Evolutionary conservation across 2,888 invertebrate species (phyloP).

Genomic region (Sepiola atlantica): DNA sequence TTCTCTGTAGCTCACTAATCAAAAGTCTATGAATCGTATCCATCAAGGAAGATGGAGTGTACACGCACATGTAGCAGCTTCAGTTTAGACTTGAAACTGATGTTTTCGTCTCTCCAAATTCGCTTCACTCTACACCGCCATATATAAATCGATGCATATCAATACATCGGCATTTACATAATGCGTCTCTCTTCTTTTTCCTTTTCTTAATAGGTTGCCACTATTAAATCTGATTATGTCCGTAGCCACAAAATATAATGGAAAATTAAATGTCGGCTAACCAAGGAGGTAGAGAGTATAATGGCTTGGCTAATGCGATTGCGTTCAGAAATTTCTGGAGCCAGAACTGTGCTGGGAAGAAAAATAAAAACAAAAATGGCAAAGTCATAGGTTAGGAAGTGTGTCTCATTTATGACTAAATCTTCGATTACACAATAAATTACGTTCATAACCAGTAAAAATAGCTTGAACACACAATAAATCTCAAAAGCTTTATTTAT

Average conservation of each 20-base stretch:
- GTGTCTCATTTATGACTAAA: neutral
- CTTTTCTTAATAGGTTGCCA: neutral
- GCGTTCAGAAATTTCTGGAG: neutral
- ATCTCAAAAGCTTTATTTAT: neutral
- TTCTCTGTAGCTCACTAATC: too few relatives aligned
- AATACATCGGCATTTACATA: too few relatives aligned
- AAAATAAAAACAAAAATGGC: too few relatives aligned
- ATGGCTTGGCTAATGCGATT: neutral
- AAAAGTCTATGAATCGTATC: too few relatives aligned
- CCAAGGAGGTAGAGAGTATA: neutral
- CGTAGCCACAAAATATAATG: neutral
- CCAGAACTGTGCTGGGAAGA: neutral
- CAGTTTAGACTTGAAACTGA: too few relatives aligned
- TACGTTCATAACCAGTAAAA: neutral
- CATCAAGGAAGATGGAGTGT: too few relatives aligned
- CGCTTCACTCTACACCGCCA: too few relatives aligned
- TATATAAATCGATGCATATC: too few relatives aligned
- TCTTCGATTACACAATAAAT: neutral
- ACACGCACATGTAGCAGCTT: too few relatives aligned
- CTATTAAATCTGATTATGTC: neutral
- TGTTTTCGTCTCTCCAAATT: too few relatives aligned
- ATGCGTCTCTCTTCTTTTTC: neutral
- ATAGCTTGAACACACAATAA: neutral
- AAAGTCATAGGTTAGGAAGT: neutral
- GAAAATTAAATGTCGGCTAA: neutral